These are phyloP conservation scores for Spinus olivaceus DNA, from an alignment of 2,797 vertebrate species.

Conservation along the genomic window DNA sequence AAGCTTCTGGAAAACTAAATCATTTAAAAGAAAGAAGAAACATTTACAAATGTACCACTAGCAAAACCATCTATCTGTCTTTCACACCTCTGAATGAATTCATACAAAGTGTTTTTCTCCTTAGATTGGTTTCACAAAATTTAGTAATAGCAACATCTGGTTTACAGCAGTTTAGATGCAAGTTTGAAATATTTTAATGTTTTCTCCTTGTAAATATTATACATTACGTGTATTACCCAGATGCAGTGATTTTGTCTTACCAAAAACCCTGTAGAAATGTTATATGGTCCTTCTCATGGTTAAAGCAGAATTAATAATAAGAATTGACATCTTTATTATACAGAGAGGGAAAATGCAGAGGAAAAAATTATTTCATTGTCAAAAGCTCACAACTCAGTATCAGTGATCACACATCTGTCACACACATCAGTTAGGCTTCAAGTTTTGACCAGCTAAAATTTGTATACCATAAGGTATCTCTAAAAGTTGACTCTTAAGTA, in stretches of 20 bases:
- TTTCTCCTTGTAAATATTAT: neutral
- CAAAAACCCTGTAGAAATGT: neutral
- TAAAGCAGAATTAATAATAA: constrained; percentile 10
- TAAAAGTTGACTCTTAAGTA: neutral
- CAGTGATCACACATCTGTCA: neutral
- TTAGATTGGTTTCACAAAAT: neutral
- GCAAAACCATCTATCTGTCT: neutral
- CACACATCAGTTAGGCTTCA: neutral
- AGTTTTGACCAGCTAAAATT: neutral
- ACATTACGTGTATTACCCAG: neutral
- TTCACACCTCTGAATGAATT: neutral
- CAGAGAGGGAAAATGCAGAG: neutral
- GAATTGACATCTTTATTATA: neutral
- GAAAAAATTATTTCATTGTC: neutral
- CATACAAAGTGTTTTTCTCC: neutral
- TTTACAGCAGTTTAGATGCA: neutral
- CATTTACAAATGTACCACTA: neutral
- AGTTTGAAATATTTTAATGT: neutral
- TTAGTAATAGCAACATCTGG: neutral
- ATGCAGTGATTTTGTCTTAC: neutral
- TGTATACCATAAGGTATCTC: neutral
- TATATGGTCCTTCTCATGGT: neutral
- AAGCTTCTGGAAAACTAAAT: constrained; percentile 20
- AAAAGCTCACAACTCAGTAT: neutral
- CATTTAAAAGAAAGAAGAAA: neutral